phyloP scores from a whole-genome alignment of 2,888 invertebrate genomes.

The Ophion ventricosus region DNA sequence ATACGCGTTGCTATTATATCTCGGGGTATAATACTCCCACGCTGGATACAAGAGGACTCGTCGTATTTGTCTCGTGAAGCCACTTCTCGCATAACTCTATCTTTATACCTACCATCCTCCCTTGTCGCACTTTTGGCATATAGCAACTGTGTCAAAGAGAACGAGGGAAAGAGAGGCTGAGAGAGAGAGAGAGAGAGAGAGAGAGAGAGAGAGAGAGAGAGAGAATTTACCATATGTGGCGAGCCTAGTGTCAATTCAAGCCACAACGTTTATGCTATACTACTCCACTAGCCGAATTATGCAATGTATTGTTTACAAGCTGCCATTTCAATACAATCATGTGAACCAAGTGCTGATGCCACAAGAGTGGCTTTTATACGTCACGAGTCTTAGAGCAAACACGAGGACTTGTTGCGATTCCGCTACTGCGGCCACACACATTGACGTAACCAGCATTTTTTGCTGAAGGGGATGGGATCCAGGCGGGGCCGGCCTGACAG shows the following conservation, averaged over 20 bases:
- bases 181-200: background rate
- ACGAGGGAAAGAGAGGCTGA: background rate
- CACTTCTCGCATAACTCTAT: conserved; percentile 14
- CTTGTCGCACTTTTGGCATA: conserved; percentile 3
- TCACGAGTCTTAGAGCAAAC: conserved; percentile 17
- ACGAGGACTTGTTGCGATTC: conserved; percentile 4
- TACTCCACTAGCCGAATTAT: conserved; percentile 71
- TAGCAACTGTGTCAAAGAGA: background rate
- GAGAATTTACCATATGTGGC: conserved; percentile 52
- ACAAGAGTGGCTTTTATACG: conserved; percentile 11
- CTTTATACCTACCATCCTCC: background rate
- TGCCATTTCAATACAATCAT: conserved; percentile 81
- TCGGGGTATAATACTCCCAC: conserved; percentile 43
- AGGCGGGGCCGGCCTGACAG: no score
- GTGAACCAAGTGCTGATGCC: conserved; percentile 70
- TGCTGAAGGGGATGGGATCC: no score
- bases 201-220: conserved; percentile 12
- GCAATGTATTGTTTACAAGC: conserved; percentile 81
- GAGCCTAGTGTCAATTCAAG: conserved; percentile 74
- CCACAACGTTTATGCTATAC: conserved; percentile 46
- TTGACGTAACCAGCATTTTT: no score
- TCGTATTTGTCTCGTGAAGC: conserved; percentile 40
- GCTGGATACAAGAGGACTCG: conserved; percentile 43
- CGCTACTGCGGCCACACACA: background rate
- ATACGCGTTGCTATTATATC: conserved; percentile 35